Evolutionary conservation across 1,140 invertebrate species (phyloP), one percentile per base, ranked within the genome.

Genomic region (Meteorus sp.): DNA sequence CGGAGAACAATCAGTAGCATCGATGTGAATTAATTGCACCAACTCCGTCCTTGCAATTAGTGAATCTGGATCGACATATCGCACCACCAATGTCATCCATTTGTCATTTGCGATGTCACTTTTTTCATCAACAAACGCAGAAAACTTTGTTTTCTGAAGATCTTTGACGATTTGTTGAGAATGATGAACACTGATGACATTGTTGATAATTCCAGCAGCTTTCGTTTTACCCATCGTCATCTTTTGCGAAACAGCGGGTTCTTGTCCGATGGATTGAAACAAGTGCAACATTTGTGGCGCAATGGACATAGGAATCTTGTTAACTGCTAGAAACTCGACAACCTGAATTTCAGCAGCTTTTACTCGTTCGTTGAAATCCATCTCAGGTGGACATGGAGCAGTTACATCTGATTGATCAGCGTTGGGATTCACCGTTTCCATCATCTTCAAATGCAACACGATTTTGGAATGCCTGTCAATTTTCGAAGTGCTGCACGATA

Each of bases 331-430:
- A 35, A 53, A 53, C 15, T 7, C 17, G 11, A 15, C 50, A 22
- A 35, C 33, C 13, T 17, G 50, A 53, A 52, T 37, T 52, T 52
- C 50, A 52, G 31, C n/a, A n/a, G n/a, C n/a, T n/a, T n/a, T n/a
- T n/a, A n/a, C n/a, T n/a, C n/a, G n/a, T n/a, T n/a, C n/a, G 22
- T 37, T 23, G 22, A 52, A 53, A 4, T 53, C 17, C 22, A 43
- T 0, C 29, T 44, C 7, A 33, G 22, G 17, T n/a, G 23, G 11
- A 25, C 7, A 9, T 44, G 27, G 31, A 44, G 20, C 7, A 23
- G 15, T n/a, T n/a, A n/a, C 1, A 37, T 31, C 23, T 37, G 17
- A 19, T 15, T 13, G 20, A 19, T 15, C 17, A 19, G 9, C 17
- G 9, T 25, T 43, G 31, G 20, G 2, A 17, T 11, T 27, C 11